Base-by-base conservation (phyloP, 2,888 invertebrate species). In the Ectobius pallidus region DNA sequence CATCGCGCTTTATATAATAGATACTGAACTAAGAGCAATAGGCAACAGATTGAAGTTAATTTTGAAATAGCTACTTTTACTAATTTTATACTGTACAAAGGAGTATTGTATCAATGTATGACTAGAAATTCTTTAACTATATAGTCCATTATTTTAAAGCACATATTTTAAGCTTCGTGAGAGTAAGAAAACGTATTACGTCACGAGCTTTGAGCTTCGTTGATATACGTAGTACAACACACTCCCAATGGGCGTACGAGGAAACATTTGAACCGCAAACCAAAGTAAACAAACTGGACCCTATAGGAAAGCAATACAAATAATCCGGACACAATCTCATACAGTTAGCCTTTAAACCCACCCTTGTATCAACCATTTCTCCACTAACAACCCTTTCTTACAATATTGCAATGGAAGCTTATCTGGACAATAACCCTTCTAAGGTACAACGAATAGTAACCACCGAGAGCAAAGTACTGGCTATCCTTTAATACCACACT, bases 391-490 rank as follows among this genome's bases (percentile, higher is more conserved):
- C 18, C 46, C 18, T 2, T 20, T 18, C 7, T 11, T 11, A 9
- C 3, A 25, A 4, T 14, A 4, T 20, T 20, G 20, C 11, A 2
- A 18, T 25, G 9, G 9, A 16, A 7, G 52, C 25, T 52, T 52
- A 25, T 52, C 25, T 52, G 22, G 14, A 52, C 25, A 52, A 52
- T 52, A 52, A 52, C 52, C 52, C 52, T 25, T 52, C 22, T 52
- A 52, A 52, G 52, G 52, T 25, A 25, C 49, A 49, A 49, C 52
- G 20, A 52, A 25, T 16, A 11, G 3, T 22, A 52, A 52, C 52
- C 52, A 25, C 52, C 14, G 25, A 11, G 22, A 25, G 52, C 52
- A 52, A 52, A 52, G 52, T 9, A 52, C 25, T 52, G 3, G 14
- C 25, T 16, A 25, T 25, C 52, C 52, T n/a, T 52, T 3, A 52